Percentiles rank a stretch among this genome's conserved stretches.
phyloP scores from a whole-genome alignment of 2,113 vertebrate genomes.

The Dipodomys stephensi region DNA sequence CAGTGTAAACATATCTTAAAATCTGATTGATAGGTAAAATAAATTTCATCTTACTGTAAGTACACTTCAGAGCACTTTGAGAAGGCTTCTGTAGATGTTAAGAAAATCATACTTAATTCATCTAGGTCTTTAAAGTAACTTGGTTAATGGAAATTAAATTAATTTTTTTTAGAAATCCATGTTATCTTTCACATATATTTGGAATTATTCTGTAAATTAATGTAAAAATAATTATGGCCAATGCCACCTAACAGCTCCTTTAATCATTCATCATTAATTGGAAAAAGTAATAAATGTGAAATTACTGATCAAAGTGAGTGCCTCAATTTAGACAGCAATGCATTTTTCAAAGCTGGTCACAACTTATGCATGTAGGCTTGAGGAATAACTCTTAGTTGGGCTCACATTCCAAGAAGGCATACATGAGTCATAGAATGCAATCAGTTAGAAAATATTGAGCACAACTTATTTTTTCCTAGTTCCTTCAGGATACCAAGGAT shows the following conservation, averaged over 20 bases:
- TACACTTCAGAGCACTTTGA: conserved; percentile 29
- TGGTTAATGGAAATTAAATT: conserved; percentile 55
- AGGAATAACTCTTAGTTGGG: conserved; percentile 52
- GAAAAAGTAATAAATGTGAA: conserved; percentile 54
- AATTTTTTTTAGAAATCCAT: conserved; percentile 59
- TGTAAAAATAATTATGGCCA: conserved; percentile 42
- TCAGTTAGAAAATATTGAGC: conserved; percentile 24
- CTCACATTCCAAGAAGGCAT: conserved; percentile 48
- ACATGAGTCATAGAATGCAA: conserved; percentile 47
- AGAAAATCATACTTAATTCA: conserved; percentile 61
- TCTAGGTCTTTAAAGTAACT: conserved; percentile 52
- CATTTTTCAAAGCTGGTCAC: background rate
- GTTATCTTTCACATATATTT: conserved; percentile 57
- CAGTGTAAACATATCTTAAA: conserved; percentile 53
- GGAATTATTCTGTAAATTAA: conserved; percentile 63
- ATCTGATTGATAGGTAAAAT: conserved; percentile 45
- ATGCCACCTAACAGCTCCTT: conserved; percentile 29
- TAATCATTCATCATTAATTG: conserved; percentile 55
- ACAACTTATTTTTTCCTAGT: conserved; percentile 39
- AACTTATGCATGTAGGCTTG: background rate
- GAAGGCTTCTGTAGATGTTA: conserved; percentile 43
- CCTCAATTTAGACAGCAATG: conserved; percentile 23
- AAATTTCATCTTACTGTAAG: conserved; percentile 24
- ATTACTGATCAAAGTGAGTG: conserved; percentile 54
- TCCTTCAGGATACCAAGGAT: background rate